These are phyloP conservation scores for Holacanthella duospinosa DNA, from an alignment of 2,888 invertebrate genomes.

Conservation along the genomic window DNA sequence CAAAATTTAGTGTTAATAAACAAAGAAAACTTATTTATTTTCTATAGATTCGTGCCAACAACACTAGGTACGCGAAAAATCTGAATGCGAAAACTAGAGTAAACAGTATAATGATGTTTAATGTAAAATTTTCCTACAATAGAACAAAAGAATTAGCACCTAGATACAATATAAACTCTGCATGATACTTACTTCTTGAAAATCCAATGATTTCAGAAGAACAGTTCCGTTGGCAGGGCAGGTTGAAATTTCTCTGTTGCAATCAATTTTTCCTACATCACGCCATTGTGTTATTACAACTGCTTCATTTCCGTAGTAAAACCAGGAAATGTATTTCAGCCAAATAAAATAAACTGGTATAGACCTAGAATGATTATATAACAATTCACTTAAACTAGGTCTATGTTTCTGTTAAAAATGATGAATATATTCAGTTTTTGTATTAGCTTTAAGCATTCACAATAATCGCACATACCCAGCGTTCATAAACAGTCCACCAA, in stretches of 20 bases:
- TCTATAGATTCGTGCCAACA: too few relatives aligned
- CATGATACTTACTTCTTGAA: neutral
- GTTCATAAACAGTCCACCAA: constrained; percentile 91
- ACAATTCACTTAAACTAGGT: neutral
- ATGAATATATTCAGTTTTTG: neutral
- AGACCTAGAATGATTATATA: too few relatives aligned
- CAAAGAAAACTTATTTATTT: too few relatives aligned
- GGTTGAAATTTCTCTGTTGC: neutral
- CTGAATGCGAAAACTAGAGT: too few relatives aligned
- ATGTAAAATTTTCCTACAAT: too few relatives aligned
- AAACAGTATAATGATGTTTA: too few relatives aligned
- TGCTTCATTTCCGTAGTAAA: neutral
- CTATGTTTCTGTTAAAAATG: neutral
- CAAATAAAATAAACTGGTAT: too few relatives aligned
- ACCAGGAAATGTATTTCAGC: neutral
- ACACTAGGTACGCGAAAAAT: too few relatives aligned
- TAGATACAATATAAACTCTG: too few relatives aligned
- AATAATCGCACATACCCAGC: constrained; percentile 55
- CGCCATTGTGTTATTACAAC: neutral
- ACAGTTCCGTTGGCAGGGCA: neutral
- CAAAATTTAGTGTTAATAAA: too few relatives aligned
- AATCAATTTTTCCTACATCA: neutral
- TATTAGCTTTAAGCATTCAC: neutral
- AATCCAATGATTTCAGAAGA: neutral
- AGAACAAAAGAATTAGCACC: too few relatives aligned